Conservation (phyloP, 2,888 invertebrate species). For the Eueremaeus valkanovi region DNA sequence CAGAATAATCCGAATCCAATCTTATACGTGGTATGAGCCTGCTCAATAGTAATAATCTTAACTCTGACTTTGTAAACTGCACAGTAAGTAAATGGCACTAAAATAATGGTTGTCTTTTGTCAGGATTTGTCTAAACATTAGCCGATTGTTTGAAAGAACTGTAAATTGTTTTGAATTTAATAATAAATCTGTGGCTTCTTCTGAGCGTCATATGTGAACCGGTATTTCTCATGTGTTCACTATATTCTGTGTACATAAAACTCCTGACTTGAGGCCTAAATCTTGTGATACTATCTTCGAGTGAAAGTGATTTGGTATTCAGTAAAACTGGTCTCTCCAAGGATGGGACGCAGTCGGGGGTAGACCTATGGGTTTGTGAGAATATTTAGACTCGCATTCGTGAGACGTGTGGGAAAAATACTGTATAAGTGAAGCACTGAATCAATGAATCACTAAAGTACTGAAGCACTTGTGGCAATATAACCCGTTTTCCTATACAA, state of each 20-base stretch:
- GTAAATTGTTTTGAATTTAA: not conserved
- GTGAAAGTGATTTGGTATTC: conserved; percentile 1
- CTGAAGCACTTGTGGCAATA: not conserved
- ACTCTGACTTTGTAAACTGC: too few relatives aligned
- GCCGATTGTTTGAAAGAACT: too few relatives aligned
- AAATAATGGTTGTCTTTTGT: too few relatives aligned
- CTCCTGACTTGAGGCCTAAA: not conserved
- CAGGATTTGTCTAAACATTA: too few relatives aligned
- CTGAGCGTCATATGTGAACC: not conserved
- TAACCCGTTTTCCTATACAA: conserved; percentile 3
- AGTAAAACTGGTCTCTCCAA: conserved; percentile 11
- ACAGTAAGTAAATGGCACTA: too few relatives aligned
- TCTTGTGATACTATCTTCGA: not conserved
- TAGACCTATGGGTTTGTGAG: not conserved
- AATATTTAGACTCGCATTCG: not conserved
- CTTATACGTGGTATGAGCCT: too few relatives aligned
- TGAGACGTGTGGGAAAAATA: not conserved
- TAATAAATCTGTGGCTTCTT: too few relatives aligned
- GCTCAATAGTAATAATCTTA: too few relatives aligned
- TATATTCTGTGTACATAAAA: not conserved
- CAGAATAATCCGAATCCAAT: too few relatives aligned
- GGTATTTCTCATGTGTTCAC: conserved; percentile 4
- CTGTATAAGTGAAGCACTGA: not conserved
- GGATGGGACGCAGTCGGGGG: conserved; percentile 23
- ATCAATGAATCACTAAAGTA: not conserved